These are phyloP conservation scores for Cryptocephalus primarius DNA, from an alignment of 2,888 invertebrate species.

Conservation along the genomic window DNA sequence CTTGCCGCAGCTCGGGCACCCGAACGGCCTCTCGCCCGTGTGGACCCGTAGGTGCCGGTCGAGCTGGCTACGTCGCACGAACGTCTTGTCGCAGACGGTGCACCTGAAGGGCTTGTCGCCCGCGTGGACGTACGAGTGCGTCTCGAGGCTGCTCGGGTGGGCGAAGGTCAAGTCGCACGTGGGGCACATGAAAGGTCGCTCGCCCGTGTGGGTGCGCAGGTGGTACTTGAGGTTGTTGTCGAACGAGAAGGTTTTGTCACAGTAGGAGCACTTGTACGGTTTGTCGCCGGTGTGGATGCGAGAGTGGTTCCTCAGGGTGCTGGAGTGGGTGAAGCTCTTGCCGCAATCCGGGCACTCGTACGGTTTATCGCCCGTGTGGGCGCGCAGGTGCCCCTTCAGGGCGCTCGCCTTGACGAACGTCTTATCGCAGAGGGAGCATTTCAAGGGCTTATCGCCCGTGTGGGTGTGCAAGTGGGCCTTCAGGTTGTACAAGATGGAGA, in stretches of 20 bases:
- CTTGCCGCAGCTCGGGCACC: no score
- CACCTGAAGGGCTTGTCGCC: no score
- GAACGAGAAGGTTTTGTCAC: neutral
- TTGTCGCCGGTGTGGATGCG: neutral
- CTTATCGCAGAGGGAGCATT: conserved; percentile 36
- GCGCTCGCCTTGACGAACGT: neutral
- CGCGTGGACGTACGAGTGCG: conserved; percentile 3
- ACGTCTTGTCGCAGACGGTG: no score
- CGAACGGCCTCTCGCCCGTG: no score
- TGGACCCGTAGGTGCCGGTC: no score
- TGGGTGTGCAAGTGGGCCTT: conserved; percentile 20
- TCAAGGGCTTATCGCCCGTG: conserved; percentile 39
- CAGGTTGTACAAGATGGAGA: conserved; percentile 11
- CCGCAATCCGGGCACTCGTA: no score
- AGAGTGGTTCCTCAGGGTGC: neutral
- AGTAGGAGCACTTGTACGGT: conserved; percentile 12
- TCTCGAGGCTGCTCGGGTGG: conserved; percentile 9
- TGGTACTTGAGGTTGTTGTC: conserved; percentile 41
- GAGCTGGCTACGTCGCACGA: no score
- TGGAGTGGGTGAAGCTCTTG: neutral
- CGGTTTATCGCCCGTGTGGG: no score
- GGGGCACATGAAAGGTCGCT: conserved; percentile 45
- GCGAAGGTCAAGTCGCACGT: conserved; percentile 48
- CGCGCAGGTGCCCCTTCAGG: neutral
- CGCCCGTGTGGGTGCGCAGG: conserved; percentile 44